These are phyloP conservation scores for Agriopis marginaria DNA, from an alignment of 2,888 invertebrate genomes.

Conservation along the genomic window DNA sequence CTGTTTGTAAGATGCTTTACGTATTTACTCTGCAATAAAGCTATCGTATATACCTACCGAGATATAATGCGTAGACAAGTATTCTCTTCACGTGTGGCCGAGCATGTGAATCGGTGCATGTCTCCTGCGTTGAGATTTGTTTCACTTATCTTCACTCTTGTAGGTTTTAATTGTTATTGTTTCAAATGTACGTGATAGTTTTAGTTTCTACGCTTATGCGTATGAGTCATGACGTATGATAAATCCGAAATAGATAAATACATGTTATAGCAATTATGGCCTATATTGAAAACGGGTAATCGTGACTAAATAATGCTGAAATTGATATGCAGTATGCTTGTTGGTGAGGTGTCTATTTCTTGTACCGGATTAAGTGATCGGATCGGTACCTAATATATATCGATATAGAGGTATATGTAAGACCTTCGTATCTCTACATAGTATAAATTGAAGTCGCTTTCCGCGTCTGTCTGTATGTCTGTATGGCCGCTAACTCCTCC, in stretches of 20 bases:
- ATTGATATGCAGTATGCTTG: background rate
- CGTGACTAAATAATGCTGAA: slow-evolving; percentile 4
- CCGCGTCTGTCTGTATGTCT: too few species aligned
- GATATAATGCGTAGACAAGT: slow-evolving; percentile 45
- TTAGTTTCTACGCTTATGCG: background rate
- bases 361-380: background rate
- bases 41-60: slow-evolving; percentile 33
- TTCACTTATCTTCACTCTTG: slow-evolving; percentile 34
- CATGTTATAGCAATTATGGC: slow-evolving; percentile 1
- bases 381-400: background rate
- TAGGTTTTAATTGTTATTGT: slow-evolving; percentile 8
- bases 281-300: background rate
- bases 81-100: slow-evolving; percentile 45
- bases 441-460: too few species aligned
- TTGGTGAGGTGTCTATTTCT: background rate
- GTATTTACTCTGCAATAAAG: slow-evolving; percentile 20
- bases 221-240: slow-evolving; percentile 4
- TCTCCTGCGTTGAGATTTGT: slow-evolving; percentile 42
- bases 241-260: background rate
- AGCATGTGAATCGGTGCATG: slow-evolving; percentile 50
- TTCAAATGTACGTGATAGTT: slow-evolving; percentile 8
- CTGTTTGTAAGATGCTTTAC: slow-evolving; percentile 7
- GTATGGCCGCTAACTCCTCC: too few species aligned
- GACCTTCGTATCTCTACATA: too few species aligned
- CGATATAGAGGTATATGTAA: background rate